Evolutionary conservation across 2,888 invertebrate genomes (phyloP).

Genomic region (Eupithecia inturbata): DNA sequence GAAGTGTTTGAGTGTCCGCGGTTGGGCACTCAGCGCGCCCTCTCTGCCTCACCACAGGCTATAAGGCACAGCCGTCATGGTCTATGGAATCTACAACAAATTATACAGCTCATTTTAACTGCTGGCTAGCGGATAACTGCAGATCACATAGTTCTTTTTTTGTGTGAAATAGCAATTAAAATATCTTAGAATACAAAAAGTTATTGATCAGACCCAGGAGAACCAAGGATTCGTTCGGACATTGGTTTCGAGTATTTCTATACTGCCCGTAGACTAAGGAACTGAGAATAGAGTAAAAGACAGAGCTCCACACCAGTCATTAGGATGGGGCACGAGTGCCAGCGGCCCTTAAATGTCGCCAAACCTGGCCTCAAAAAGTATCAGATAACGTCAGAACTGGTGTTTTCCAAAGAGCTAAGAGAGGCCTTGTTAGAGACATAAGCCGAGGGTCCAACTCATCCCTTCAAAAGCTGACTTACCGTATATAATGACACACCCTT

Average conservation of each 20-base stretch:
- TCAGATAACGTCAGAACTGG: too few relatives aligned
- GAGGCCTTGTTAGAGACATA: too few relatives aligned
- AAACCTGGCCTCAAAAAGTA: too few relatives aligned
- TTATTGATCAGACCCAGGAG: not conserved
- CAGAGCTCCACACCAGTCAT: not conserved
- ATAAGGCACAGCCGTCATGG: conserved; percentile 81
- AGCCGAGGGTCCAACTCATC: too few relatives aligned
- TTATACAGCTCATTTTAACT: not conserved
- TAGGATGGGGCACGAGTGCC: too few relatives aligned
- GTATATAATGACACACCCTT: not conserved
- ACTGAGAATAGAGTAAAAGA: not conserved
- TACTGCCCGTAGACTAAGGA: not conserved
- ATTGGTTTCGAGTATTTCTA: not conserved
- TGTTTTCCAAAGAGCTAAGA: too few relatives aligned
- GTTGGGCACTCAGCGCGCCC: conserved; percentile 34
- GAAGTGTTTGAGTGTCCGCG: conserved; percentile 18
- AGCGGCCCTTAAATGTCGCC: too few relatives aligned
- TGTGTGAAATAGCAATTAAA: not conserved
- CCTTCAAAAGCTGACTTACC: too few relatives aligned
- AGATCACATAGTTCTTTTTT: not conserved
- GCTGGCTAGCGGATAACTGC: not conserved
- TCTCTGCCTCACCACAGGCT: conserved; percentile 49
- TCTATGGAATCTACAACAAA: conserved; percentile 76
- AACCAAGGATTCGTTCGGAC: not conserved
- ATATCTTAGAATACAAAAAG: too few relatives aligned